A percentile compares a stretch with the other conserved stretches of the same genome.
These are phyloP conservation scores for Brachionus sp. DNA, from an alignment of 1,140 invertebrate species.

Conservation along the genomic window DNA sequence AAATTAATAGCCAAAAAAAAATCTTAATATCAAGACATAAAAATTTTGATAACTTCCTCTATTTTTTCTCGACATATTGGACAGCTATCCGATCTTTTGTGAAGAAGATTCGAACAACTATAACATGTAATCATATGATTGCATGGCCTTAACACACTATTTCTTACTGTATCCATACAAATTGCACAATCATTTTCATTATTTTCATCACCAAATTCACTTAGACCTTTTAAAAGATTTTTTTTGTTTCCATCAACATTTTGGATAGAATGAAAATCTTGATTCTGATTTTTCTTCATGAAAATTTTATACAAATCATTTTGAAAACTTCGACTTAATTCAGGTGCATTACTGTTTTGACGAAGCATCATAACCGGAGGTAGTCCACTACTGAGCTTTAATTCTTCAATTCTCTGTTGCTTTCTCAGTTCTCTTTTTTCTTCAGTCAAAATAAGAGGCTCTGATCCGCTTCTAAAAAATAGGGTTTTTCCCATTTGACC, in stretches of 20 bases:
- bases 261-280: conserved; percentile 20
- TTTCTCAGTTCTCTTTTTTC: conserved; percentile 60
- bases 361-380: not conserved
- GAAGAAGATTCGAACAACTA: conserved; percentile 58
- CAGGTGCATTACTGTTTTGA: not conserved
- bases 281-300: not conserved
- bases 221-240: not conserved
- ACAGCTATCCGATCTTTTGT: conserved; percentile 59
- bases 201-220: not conserved
- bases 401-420: conserved; percentile 53
- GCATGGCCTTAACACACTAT: conserved; percentile 61
- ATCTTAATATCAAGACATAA: conserved; percentile 50
- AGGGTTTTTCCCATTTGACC: conserved; percentile 62
- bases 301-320: conserved; percentile 24
- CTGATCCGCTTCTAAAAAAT: conserved; percentile 60
- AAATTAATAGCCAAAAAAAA: too few relatives aligned
- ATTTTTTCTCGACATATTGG: conserved; percentile 62
- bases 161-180: conserved; percentile 60
- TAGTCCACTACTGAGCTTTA: conserved; percentile 48
- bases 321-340: conserved; percentile 18
- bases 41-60: conserved; percentile 54
- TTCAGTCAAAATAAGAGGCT: conserved; percentile 60
- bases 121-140: conserved; percentile 62
- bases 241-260: not conserved
- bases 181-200: conserved; percentile 61